Conservation (phyloP, 2,113 vertebrate genomes). For the Setophaga coronata region DNA sequence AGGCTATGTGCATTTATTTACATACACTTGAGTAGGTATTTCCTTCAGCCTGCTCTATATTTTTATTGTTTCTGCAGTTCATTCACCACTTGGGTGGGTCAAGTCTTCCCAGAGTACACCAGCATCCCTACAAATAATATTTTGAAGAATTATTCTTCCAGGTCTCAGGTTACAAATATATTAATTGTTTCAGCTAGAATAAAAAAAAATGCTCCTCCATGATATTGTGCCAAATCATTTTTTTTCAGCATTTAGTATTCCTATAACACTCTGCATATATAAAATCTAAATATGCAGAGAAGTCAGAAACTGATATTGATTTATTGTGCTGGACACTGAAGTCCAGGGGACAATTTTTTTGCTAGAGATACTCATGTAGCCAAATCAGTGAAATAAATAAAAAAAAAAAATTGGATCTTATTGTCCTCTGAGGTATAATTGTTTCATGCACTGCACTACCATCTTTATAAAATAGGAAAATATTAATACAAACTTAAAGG, state of each 20-base stretch:
- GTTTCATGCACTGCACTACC: background rate
- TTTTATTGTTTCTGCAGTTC: background rate
- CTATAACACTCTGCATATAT: background rate
- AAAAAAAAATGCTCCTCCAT: background rate
- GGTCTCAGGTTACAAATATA: background rate
- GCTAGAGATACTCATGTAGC: background rate
- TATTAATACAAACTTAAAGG: background rate
- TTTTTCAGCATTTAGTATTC: background rate
- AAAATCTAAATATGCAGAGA: background rate
- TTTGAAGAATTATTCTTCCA: background rate
- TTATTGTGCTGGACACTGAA: background rate
- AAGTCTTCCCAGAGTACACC: background rate
- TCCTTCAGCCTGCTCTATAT: background rate
- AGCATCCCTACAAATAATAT: background rate
- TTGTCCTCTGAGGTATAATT: background rate
- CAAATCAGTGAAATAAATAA: background rate
- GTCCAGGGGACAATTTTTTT: background rate
- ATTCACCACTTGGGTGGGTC: background rate
- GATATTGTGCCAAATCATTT: rapidly evolving
- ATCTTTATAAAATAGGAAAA: background rate
- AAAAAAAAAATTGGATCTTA: background rate
- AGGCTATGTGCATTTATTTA: background rate
- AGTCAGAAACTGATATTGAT: background rate
- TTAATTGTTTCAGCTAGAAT: background rate
- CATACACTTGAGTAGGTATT: background rate